Evolutionary conservation across 2,113 vertebrate genomes (phyloP).

Genomic region (Rallus limicola): DNA sequence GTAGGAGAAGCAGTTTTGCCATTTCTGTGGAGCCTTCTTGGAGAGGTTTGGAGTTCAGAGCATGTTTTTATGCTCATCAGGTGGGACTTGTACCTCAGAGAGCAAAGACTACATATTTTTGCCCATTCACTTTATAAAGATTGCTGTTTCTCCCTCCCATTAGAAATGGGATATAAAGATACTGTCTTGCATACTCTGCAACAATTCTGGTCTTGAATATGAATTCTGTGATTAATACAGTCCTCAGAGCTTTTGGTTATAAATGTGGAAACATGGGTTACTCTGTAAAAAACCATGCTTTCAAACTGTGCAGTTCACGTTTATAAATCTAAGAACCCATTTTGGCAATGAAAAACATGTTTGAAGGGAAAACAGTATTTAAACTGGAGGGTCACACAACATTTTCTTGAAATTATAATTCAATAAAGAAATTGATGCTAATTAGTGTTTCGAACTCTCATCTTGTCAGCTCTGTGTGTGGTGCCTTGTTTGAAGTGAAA

Average conservation of each 20-base stretch:
- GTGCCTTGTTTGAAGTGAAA: slow-evolving; percentile 45
- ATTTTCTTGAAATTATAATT: slow-evolving; percentile 34
- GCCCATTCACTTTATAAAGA: background rate
- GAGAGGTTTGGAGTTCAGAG: background rate
- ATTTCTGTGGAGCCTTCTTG: background rate
- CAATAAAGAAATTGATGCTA: slow-evolving; percentile 23
- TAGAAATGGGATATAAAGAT: background rate
- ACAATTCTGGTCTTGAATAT: background rate
- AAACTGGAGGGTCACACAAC: background rate
- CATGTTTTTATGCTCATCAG: background rate
- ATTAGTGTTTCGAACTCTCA: slow-evolving; percentile 42
- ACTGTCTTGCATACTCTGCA: background rate
- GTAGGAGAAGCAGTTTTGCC: background rate
- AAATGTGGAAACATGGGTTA: background rate
- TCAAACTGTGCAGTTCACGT: background rate
- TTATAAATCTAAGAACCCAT: background rate
- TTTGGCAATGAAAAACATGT: background rate
- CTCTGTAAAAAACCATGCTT: background rate
- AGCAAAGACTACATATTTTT: background rate
- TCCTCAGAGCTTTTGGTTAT: background rate
- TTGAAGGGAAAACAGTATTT: slow-evolving; percentile 33
- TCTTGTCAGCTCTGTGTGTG: slow-evolving; percentile 24
- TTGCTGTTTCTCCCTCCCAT: background rate
- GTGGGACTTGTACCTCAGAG: background rate
- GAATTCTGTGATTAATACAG: background rate